Evolutionary conservation across 2,888 invertebrate species (phyloP), one percentile per base, ranked within the genome.

Genomic region (Eudemis profundana): DNA sequence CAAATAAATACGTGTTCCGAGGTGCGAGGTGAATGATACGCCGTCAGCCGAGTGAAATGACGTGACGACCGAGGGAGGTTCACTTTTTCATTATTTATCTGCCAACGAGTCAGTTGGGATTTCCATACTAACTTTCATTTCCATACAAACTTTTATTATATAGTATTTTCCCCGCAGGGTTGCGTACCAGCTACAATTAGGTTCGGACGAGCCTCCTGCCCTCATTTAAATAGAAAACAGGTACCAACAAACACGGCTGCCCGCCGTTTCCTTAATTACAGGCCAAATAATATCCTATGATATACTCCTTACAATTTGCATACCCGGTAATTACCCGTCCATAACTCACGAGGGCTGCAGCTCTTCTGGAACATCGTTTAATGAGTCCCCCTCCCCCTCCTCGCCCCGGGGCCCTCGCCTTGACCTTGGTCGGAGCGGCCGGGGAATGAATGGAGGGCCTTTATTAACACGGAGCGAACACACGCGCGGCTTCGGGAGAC

Each of bases 381-480:
- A 57, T 57, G 56, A 57, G 44, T 17, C 10, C n/a, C 33, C 19
- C 14, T 19, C 23, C 42, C 29, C 29, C 61, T 4, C 38, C 27
- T 19, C 15, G 21, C 29, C 29, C n/a, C 42, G 5, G 38, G 19
- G n/a, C 23, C 42, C 50, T 46, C 61, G 61, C 61, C 61, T 61
- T 61, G 61, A 61, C 61, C 61, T 61, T 61, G 61, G 51, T 21
- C 61, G 47, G 49, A 56, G 19, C 23, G 27, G 19, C 19, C 33
- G 33, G 27, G 33, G 33, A 12, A 23, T 51, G 61, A 44, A 51
- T 51, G 61, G 61, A 38, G 60, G 38, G 56, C 27, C 27, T 27
- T 51, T 61, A 61, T 23, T 61, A 61, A 44, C 19, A 40, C 38
- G n/a, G 19, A 33, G 53, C 10, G 49, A 23, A 46, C 29, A 29